Conservation (phyloP, 2,797 vertebrate genomes). For the Alexandromys oeconomus region DNA sequence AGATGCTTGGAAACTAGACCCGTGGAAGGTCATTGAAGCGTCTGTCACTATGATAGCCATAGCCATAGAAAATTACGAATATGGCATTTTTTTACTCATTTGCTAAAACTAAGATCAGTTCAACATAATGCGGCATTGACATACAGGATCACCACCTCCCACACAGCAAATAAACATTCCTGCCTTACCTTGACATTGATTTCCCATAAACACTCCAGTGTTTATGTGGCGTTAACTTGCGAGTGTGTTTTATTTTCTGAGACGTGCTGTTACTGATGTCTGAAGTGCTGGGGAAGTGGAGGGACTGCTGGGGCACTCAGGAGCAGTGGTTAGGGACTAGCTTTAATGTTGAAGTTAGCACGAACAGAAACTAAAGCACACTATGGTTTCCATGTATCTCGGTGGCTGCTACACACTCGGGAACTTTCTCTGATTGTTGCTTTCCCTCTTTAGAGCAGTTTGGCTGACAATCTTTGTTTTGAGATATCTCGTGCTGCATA, state of each 20-base stretch:
- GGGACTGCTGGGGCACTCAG: slow-evolving; percentile 28
- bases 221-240: slow-evolving; percentile 66
- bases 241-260: slow-evolving; percentile 68
- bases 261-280: slow-evolving; percentile 37
- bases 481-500: slow-evolving; percentile 11
- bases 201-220: slow-evolving; percentile 69
- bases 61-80: slow-evolving; percentile 55
- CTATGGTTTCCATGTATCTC: slow-evolving; percentile 42
- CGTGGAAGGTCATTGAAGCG: slow-evolving; percentile 26
- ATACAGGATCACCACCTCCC: slow-evolving; percentile 58
- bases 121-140: background rate
- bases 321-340: slow-evolving; percentile 50
- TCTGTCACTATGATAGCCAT: slow-evolving; percentile 29
- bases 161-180: slow-evolving; percentile 68
- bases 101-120: slow-evolving; percentile 58
- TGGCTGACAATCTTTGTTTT: slow-evolving; percentile 56
- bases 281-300: slow-evolving; percentile 34
- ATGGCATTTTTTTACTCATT: slow-evolving; percentile 65
- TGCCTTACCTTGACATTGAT: slow-evolving; percentile 77
- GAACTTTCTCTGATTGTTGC: slow-evolving; percentile 51
- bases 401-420: background rate
- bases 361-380: slow-evolving; percentile 57
- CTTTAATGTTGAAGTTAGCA: slow-evolving; percentile 64
- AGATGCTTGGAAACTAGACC: slow-evolving; percentile 45
- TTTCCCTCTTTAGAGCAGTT: slow-evolving; percentile 55